Base-by-base conservation (phyloP, 2,113 vertebrate species). In the Lepus europaeus region DNA sequence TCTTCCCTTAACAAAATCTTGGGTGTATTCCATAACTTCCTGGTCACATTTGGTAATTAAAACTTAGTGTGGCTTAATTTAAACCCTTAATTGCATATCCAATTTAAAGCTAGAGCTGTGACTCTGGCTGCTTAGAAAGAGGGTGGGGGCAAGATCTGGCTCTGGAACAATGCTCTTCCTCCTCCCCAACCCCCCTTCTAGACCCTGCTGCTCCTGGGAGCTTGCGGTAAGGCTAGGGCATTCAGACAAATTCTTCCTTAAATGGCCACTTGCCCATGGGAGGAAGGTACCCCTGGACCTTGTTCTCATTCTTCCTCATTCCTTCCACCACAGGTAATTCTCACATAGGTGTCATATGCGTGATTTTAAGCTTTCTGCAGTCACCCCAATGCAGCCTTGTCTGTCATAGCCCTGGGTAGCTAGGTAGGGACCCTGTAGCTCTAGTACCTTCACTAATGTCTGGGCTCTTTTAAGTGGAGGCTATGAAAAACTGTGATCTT, bases 41-140 rank as follows among this genome's bases (percentile, higher is more conserved):
- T 97, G 96, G 96, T 97, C 96, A 97, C 94, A 97, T 97, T 97
- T 97, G 96, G 94, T 97, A 97, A 97, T 97, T 97, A 97, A 97
- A 97, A 97, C 96, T 97, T 95, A 96, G 96, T 96, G 96, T 95
- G 95, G 95, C 95, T 97, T 97, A 97, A 97, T 97, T 97, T 97
- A 97, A 97, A 97, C 92, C 96, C 93, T 97, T 97, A 97, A 97
- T 97, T 97, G 95, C 96, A 88, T 95, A 94, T 97, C 95, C 96
- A 97, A 97, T 97, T 97, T 97, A 96, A 95, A 95, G 90, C 92
- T 93, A 96, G 94, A 90, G 83, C 96, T 97, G 94, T 93, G 92
- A 96, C 96, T 97, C 56, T 95, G 94, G 69, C 95, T 94, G 94
- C 85, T 95, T 82, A 85, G 78, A 90, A 92, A 94, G 86, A 93